Evolutionary conservation across 1,140 invertebrate genomes (phyloP).

Genomic region (Conus ventricosus): DNA sequence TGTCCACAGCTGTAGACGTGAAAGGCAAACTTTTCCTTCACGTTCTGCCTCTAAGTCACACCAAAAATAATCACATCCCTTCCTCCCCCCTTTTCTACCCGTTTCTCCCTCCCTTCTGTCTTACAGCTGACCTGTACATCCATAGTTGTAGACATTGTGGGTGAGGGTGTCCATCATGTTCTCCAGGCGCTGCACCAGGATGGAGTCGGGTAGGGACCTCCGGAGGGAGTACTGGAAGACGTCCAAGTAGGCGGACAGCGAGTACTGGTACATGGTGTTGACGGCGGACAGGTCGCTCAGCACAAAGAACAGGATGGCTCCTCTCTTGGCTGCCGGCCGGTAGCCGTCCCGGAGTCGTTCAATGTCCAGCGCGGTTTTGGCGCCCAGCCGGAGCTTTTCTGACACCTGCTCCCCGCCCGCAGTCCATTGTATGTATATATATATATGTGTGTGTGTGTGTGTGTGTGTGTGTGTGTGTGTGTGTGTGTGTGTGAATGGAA

Average conservation of each 20-base stretch:
- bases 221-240: constrained; percentile 87
- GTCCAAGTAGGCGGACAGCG: constrained; percentile 80
- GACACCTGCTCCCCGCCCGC: constrained; percentile 77
- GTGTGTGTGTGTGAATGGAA: no score
- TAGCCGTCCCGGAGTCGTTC: constrained; percentile 89
- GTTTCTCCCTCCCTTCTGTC: no score
- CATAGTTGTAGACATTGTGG: constrained; percentile 90
- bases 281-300: constrained; percentile 89
- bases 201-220: constrained; percentile 85
- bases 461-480: no score
- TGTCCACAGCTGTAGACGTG: no score
- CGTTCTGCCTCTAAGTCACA: no score
- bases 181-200: constrained; percentile 81
- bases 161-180: constrained; percentile 91
- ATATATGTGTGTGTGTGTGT: no score
- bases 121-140: constrained; percentile 83
- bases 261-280: constrained; percentile 94
- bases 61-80: no score
- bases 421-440: no score
- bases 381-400: constrained; percentile 83
- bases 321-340: constrained; percentile 85
- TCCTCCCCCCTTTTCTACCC: no score
- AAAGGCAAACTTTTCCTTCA: no score
- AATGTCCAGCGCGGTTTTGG: constrained; percentile 85
- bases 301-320: constrained; percentile 92